These are phyloP conservation scores for Dynastes tityus DNA, from an alignment of 2,888 invertebrate genomes.

Conservation along the genomic window DNA sequence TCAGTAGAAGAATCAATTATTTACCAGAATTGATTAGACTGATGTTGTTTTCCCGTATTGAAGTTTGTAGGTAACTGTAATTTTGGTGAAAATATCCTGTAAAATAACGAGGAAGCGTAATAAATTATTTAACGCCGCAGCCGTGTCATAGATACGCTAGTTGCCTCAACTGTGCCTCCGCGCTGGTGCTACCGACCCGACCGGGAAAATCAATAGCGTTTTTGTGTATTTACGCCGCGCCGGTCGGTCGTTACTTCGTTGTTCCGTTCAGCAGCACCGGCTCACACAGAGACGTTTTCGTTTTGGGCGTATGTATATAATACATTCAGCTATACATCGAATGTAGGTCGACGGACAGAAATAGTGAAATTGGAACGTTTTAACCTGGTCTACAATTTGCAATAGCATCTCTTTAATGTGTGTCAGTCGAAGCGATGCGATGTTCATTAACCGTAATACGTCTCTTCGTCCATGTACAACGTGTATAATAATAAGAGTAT, in stretches of 20 bases:
- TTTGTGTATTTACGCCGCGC: constrained; percentile 32
- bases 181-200: constrained; percentile 37
- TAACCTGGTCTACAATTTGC: constrained; percentile 52
- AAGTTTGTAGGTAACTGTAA: constrained; percentile 17
- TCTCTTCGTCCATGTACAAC: constrained; percentile 22
- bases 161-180: constrained; percentile 31
- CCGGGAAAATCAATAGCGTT: constrained; percentile 48
- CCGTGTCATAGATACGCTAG: constrained; percentile 23
- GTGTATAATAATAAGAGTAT: constrained; percentile 27
- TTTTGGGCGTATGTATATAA: constrained; percentile 43
- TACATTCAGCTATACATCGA: constrained; percentile 43
- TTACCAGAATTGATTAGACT: not conserved
- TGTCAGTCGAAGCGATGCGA: constrained; percentile 42
- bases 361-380: constrained; percentile 52
- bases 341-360: constrained; percentile 50
- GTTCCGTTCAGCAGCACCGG: constrained; percentile 28
- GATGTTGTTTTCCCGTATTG: not conserved
- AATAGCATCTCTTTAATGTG: constrained; percentile 49
- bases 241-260: constrained; percentile 37
- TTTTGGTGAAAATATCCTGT: constrained; percentile 7
- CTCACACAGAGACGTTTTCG: constrained; percentile 40
- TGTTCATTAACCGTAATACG: constrained; percentile 46
- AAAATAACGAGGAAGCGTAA: constrained; percentile 41
- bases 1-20: no score
- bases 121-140: constrained; percentile 32